These are phyloP conservation scores for Trogon surrucura DNA, from an alignment of 2,113 vertebrate genomes.

Conservation along the genomic window DNA sequence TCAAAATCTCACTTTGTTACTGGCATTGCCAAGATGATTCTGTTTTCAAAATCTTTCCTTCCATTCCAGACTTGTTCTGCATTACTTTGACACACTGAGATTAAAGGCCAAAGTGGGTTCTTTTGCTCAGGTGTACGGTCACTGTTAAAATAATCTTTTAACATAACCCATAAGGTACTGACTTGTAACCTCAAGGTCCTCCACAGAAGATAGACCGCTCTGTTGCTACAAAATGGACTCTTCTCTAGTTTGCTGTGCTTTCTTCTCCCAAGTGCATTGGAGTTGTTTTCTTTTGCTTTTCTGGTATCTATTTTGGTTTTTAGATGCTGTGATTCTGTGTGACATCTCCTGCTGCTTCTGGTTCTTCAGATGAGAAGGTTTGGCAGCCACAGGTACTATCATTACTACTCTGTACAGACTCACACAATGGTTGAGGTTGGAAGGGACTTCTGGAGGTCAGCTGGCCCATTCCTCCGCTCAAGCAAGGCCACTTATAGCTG, in stretches of 20 bases:
- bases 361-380: not conserved
- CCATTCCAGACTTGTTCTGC: not conserved
- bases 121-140: not conserved
- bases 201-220: not conserved
- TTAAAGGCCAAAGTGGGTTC: not conserved
- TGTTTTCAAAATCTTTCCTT: not conserved
- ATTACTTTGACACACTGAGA: not conserved
- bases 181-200: not conserved
- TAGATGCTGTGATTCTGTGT: not conserved
- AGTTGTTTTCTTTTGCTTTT: not conserved
- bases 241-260: not conserved
- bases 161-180: not conserved
- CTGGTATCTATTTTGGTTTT: not conserved
- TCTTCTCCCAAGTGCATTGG: not conserved
- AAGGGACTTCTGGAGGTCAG: not conserved
- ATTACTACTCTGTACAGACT: not conserved
- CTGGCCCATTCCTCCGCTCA: accelerated
- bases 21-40: not conserved
- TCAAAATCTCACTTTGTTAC: slow-evolving; percentile 13
- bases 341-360: not conserved
- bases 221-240: not conserved
- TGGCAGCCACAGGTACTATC: not conserved
- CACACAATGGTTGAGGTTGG: not conserved
- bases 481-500: not conserved
- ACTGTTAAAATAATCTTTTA: not conserved